A percentile compares a stretch with the other conserved stretches of the same genome.
These are phyloP conservation scores for Eutrigla gurnardus DNA, from an alignment of 2,797 vertebrate genomes.

Conservation along the genomic window DNA sequence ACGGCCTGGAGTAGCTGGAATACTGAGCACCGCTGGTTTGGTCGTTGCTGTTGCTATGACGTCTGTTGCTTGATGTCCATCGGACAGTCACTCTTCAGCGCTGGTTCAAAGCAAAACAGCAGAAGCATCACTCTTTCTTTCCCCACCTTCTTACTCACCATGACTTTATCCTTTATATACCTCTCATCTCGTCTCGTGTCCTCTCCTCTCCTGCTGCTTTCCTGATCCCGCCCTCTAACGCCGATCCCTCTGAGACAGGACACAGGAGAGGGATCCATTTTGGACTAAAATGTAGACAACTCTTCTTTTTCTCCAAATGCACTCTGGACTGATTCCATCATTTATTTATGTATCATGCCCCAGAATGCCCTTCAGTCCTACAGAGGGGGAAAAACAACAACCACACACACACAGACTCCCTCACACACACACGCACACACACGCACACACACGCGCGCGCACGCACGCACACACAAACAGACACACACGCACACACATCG, in stretches of 20 bases:
- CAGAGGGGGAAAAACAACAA: conserved; percentile 25
- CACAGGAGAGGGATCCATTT: conserved; percentile 68
- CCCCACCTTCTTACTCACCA: conserved; percentile 39
- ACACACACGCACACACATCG: conserved; percentile 30
- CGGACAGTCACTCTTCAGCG: conserved; percentile 42
- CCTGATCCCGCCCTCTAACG: conserved; percentile 42
- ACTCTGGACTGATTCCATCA: conserved; percentile 73
- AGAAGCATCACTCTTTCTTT: conserved; percentile 49
- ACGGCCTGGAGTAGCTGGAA: conserved; percentile 53
- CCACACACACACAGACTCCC: not conserved
- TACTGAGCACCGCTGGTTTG: conserved; percentile 40
- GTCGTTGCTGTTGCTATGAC: conserved; percentile 50
- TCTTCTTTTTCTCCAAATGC: conserved; percentile 68
- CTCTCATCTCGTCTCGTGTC: conserved; percentile 5
- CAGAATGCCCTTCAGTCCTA: conserved; percentile 57
- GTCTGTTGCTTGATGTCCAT: conserved; percentile 60
- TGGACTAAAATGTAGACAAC: conserved; percentile 64
- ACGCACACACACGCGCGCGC: conserved; percentile 5
- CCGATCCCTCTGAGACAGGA: conserved; percentile 56
- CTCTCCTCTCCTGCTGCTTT: conserved; percentile 22
- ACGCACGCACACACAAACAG: conserved; percentile 25
- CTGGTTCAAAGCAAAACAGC: conserved; percentile 48
- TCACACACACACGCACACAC: conserved; percentile 3
- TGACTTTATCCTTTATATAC: conserved; percentile 27
- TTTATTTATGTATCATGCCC: conserved; percentile 74